Evolutionary conservation across 35 echinoderm and acorn worm genomes (phyloP), one percentile per base, ranked within the genome.

Genomic region (Nesometra sesokonis): DNA sequence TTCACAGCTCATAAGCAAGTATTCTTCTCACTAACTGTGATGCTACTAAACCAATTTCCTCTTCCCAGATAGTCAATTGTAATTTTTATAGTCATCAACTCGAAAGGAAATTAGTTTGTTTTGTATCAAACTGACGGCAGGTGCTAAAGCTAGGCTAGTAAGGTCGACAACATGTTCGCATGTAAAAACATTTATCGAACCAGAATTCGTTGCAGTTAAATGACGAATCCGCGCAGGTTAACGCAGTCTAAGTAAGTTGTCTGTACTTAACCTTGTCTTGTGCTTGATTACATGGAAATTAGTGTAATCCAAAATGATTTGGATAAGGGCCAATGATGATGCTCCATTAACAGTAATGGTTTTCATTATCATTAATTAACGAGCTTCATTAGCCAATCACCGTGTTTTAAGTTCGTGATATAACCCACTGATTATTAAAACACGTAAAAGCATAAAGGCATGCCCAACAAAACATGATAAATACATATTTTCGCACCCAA

Each of bases 111-210:
- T 67, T 67, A 67, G 52, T 19, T 67, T 19, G 52, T 19, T 67
- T 67, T 67, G 52, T 67, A 67, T 67, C 52, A 17, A 67, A 67
- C 52, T 67, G 0, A 67, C 52, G 52, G 52, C 52, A 67, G 52
- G 52, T 67, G 52, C 9, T 1, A 67, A 67, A 67, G 8, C 52
- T 67, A 17, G 52, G 52, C 52, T 67, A 67, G 52, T 67, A 67
- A 67, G 52, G 52, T 67, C 52, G 52, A 67, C 52, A 67, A 67
- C 52, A 67, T 67, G 52, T 67, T 67, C 2, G 52, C 8, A 67
- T 67, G 52, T 67, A 67, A 67, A 67, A 67, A 67, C 52, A 67
- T 67, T 67, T 67, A 67, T 67, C 52, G 52, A 67, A 67, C 52
- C 21, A 67, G 1, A 67, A 67, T 67, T 19, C 7, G 52, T 67